These are phyloP conservation scores for Mastomys natalensis DNA, from an alignment of 2,113 vertebrate genomes.

Conservation along the genomic window DNA sequence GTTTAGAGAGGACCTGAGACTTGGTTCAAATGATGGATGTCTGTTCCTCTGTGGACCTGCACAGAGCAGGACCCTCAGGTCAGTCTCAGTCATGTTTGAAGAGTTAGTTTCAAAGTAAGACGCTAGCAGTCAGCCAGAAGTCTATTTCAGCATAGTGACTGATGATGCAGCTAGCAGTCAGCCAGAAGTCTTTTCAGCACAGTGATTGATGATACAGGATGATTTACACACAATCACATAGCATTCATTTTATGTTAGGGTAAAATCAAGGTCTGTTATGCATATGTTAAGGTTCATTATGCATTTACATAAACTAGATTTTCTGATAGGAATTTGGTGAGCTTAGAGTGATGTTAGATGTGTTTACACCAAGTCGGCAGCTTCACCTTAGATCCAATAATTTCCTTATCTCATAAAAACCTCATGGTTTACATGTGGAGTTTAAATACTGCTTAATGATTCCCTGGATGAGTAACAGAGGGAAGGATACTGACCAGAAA, in stretches of 20 bases:
- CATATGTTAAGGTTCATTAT: not conserved
- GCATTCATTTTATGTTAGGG: not conserved
- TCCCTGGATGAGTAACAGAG: not conserved
- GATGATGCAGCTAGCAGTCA: too few relatives aligned
- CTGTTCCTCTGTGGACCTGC: not conserved
- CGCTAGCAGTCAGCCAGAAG: not conserved
- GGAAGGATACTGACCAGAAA: not conserved
- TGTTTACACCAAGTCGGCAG: not conserved
- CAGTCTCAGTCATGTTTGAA: not conserved
- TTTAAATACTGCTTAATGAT: constrained; percentile 2
- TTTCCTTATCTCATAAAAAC: not conserved
- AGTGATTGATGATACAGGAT: not conserved
- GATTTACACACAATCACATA: not conserved
- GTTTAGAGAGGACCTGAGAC: not conserved
- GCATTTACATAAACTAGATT: not conserved
- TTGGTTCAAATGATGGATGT: rapidly evolving
- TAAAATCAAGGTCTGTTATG: not conserved
- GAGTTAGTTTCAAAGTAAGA: not conserved
- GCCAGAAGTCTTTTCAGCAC: not conserved
- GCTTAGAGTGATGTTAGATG: not conserved
- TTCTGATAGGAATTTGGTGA: not conserved
- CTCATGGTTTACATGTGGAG: not conserved
- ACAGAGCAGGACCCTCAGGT: not conserved
- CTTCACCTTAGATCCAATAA: not conserved
- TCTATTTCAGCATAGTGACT: too few relatives aligned